phyloP scores from a whole-genome alignment of 2,797 vertebrate species.

The Neosilurus mollespiculum region DNA sequence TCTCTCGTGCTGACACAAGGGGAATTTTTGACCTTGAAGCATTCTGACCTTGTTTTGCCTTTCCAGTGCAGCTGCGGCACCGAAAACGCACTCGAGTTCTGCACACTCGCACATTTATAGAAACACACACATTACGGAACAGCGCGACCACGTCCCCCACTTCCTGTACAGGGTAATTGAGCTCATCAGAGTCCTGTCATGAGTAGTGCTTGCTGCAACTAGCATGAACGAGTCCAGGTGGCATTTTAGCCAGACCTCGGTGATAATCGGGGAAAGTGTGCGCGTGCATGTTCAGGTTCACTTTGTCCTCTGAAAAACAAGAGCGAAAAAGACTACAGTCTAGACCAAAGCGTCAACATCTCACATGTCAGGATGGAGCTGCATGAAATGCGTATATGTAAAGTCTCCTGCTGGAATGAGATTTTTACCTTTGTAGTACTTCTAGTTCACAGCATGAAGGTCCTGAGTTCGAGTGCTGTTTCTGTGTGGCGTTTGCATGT shows the following conservation, averaged over 20 bases:
- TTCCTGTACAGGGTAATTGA: constrained; percentile 47
- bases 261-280: constrained; percentile 22
- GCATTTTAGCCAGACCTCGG: neutral
- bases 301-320: constrained; percentile 14
- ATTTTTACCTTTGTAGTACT: neutral
- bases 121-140: neutral
- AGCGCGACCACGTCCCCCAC: constrained; percentile 17
- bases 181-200: constrained; percentile 35
- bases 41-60: constrained; percentile 38
- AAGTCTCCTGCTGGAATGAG: neutral
- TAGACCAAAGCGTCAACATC: neutral
- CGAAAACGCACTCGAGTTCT: constrained; percentile 9
- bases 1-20: constrained; percentile 19
- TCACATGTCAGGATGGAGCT: neutral
- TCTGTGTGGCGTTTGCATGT: too few relatives aligned
- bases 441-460: too few relatives aligned
- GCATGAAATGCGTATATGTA: neutral
- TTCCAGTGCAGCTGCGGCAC: constrained; percentile 35
- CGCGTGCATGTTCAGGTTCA: neutral
- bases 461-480: too few relatives aligned
- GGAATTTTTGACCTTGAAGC: constrained; percentile 40
- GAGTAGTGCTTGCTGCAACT: constrained; percentile 8
- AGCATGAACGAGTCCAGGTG: constrained; percentile 17
- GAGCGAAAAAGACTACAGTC: neutral
- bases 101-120: constrained; percentile 26